phyloP scores from a whole-genome alignment of 2,113 vertebrate genomes.

The Zingel zingel region DNA sequence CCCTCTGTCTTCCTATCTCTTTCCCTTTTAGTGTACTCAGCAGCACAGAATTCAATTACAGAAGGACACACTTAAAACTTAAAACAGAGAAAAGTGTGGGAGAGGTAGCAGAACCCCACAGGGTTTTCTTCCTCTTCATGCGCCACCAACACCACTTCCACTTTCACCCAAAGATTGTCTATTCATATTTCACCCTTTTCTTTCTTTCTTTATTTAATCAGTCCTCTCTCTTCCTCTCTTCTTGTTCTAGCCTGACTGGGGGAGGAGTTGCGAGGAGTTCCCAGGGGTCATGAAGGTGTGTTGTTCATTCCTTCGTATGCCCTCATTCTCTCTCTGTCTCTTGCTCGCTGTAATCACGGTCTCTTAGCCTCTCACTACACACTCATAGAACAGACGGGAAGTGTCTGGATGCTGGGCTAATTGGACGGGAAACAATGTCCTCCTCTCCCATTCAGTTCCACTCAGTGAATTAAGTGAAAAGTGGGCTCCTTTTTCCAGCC shows the following conservation, averaged over 20 bases:
- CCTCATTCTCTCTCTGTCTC: slow-evolving; percentile 45
- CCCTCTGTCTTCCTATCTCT: slow-evolving; percentile 20
- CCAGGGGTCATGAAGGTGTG: slow-evolving; percentile 60
- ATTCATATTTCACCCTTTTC: slow-evolving; percentile 36
- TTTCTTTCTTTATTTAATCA: neutral
- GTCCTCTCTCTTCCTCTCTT: slow-evolving; percentile 2
- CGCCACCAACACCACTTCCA: slow-evolving; percentile 10
- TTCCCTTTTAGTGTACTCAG: slow-evolving; percentile 26
- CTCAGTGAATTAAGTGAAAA: slow-evolving; percentile 42
- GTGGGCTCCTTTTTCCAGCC: slow-evolving; percentile 17
- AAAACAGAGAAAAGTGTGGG: slow-evolving; percentile 53
- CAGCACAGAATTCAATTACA: slow-evolving; percentile 55
- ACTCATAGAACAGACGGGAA: slow-evolving; percentile 45
- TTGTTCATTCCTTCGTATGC: slow-evolving; percentile 62
- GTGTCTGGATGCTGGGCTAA: slow-evolving; percentile 59
- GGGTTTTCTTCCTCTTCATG: slow-evolving; percentile 50
- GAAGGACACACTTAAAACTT: slow-evolving; percentile 23
- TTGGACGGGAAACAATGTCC: slow-evolving; percentile 67
- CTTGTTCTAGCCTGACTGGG: slow-evolving; percentile 2
- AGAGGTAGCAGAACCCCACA: slow-evolving; percentile 40
- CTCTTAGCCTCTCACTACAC: slow-evolving; percentile 21
- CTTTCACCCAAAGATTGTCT: slow-evolving; percentile 42
- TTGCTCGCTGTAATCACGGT: slow-evolving; percentile 27
- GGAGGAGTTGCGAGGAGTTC: slow-evolving; percentile 38
- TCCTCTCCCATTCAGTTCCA: slow-evolving; percentile 32